Base-by-base conservation (phyloP, 2,113 vertebrate species). In the Scalopus aquaticus region DNA sequence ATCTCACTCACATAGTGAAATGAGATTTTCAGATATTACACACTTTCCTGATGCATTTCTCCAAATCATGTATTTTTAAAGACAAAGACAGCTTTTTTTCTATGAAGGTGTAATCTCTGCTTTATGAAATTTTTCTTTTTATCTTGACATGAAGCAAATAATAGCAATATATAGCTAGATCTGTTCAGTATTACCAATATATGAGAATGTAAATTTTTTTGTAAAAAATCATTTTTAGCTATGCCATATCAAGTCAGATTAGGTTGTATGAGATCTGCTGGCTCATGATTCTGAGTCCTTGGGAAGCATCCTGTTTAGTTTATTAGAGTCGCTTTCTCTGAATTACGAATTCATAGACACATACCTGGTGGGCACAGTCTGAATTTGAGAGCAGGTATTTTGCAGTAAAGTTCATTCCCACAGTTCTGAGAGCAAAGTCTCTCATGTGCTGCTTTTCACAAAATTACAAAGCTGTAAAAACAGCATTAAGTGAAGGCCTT, bases 311-410 rank as follows among this genome's bases (percentile, higher is more conserved):
- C n/a, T 67, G 8, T 72, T 94, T 83, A 51, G 6, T 22, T 32
- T 42, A 44, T 42, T 51, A 58, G n/a, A 79, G 39, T 91, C 46
- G 22, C 30, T 74, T 83, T 93, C 26, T 93, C 58, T 70, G 64
- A n/a, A 39, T 91, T 89, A 80, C 17, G 3, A 91, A 83, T 84
- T 83, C 90, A 77, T 5, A 83, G 83, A 80, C 87, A 96, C 58
- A 91, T 1, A 26, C 42, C 30, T 20, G 15, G 32, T 26, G 17
- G 35, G 58, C 30, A 16, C 22, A 30, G n/a, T 70, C 35, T 94
- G 79, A 82, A 89, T 95, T 72, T 65, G 42, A 72, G 28, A 89
- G 20, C 35, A 83, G 64, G 42, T 1, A 5, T 78, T 95, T 85
- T 60, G n/a, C n/a, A 78, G 17, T 65, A 76, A 82, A 86, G 22